phyloP scores from a whole-genome alignment of 1,140 invertebrate species.

The Globodera rostochiensis region DNA sequence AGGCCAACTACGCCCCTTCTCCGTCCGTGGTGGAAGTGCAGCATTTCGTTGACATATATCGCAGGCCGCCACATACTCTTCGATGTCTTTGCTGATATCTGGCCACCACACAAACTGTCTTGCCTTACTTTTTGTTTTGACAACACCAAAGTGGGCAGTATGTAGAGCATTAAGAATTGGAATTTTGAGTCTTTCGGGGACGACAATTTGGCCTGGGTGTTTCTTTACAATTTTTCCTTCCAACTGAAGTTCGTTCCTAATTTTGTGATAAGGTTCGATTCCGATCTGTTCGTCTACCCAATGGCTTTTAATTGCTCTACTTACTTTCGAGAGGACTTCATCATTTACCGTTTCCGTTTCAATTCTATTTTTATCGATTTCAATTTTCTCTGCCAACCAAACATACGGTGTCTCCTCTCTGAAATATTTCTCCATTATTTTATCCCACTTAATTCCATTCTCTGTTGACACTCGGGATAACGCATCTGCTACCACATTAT shows the following conservation, averaged over 20 bases:
- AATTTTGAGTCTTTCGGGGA: slow-evolving; percentile 5
- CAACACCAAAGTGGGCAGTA: slow-evolving; percentile 10
- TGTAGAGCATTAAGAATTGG: neutral
- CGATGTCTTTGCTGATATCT: slow-evolving; percentile 10
- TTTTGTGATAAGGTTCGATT: neutral
- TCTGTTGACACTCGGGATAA: neutral
- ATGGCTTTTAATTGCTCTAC: neutral
- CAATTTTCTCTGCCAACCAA: neutral
- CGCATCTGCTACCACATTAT: slow-evolving; percentile 6
- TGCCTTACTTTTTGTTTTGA: slow-evolving; percentile 5
- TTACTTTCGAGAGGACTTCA: neutral
- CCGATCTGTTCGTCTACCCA: neutral
- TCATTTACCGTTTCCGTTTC: neutral
- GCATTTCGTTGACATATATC: slow-evolving; percentile 6
- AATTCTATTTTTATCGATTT: neutral
- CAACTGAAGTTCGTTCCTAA: neutral
- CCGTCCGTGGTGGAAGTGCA: neutral
- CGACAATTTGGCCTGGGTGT: neutral
- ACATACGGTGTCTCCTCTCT: slow-evolving; percentile 1
- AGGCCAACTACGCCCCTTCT: slow-evolving; percentile 54
- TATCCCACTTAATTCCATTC: neutral
- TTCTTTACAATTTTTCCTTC: slow-evolving; percentile 5
- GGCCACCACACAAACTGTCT: neutral
- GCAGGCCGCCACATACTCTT: neutral
- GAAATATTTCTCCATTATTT: neutral